These are phyloP conservation scores for Drosophila acutilabella DNA, from an alignment of 2,888 invertebrate genomes.

Conservation along the genomic window DNA sequence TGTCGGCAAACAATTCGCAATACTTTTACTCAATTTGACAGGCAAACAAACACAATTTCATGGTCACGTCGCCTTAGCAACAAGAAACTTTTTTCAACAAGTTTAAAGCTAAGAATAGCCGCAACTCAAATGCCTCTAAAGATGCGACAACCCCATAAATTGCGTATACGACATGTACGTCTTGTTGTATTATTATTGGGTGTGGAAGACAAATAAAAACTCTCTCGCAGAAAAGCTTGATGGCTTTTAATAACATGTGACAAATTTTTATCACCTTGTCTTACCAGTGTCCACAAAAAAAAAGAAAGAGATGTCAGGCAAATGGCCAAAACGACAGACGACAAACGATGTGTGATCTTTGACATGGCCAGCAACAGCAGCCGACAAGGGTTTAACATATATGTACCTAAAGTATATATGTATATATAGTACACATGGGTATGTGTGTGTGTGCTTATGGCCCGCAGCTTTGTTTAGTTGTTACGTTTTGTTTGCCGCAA, in stretches of 20 bases:
- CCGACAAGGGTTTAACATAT: conserved; percentile 19
- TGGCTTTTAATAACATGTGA: conserved; percentile 68
- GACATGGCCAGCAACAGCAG: conserved; percentile 55
- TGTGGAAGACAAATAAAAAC: conserved; percentile 38
- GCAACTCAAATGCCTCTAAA: conserved; percentile 21
- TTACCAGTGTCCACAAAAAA: conserved; percentile 33
- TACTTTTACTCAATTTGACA: conserved; percentile 33
- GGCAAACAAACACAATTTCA: conserved; percentile 31
- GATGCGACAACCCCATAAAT: conserved; percentile 32
- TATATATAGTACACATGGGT: conserved; percentile 7
- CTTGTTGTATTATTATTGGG: conserved; percentile 2
- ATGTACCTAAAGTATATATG: conserved; percentile 7
- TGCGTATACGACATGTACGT: conserved; percentile 51
- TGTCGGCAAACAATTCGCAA: conserved; percentile 23
- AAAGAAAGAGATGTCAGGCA: conserved; percentile 47
- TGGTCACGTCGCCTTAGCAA: conserved; percentile 19
- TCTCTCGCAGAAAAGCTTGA: conserved; percentile 33
- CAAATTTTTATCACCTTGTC: conserved; percentile 70
- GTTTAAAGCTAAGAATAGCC: conserved; percentile 8
- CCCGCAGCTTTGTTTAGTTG: conserved; percentile 75
- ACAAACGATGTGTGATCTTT: conserved; percentile 55
- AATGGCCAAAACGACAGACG: conserved; percentile 22
- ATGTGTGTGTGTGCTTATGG: conserved; percentile 46
- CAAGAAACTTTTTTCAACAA: conserved; percentile 9
- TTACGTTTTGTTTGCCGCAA: conserved; percentile 71